Percentiles rank a stretch among this genome's conserved stretches.
Conservation (phyloP, 2,797 vertebrate species). For the Spea hammondii region DNA sequence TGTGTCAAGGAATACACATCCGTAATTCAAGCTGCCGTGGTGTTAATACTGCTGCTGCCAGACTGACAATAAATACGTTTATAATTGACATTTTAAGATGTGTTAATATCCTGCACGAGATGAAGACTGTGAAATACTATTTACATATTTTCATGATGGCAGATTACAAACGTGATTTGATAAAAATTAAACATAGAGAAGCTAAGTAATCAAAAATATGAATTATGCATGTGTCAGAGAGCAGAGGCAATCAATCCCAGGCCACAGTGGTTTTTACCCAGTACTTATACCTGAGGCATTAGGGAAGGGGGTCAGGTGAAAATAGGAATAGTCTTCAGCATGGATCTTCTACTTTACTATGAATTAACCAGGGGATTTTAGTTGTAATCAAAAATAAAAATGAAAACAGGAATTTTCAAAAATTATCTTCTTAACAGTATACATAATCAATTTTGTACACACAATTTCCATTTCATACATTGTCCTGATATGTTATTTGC, state of each 20-base stretch:
- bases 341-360: constrained; percentile 33
- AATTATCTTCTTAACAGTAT: no score
- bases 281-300: constrained; percentile 35
- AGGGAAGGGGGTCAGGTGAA: constrained; percentile 40
- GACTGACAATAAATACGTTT: neutral
- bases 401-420: no score
- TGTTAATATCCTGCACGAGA: constrained; percentile 9
- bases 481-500: no score
- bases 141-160: constrained; percentile 9
- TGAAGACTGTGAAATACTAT: neutral
- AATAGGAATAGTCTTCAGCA: constrained; percentile 25
- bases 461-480: no score
- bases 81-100: constrained; percentile 19
- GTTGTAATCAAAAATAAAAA: no score
- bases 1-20: neutral
- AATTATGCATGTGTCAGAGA: constrained; percentile 42
- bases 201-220: constrained; percentile 42
- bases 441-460: no score
- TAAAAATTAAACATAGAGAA: constrained; percentile 37
- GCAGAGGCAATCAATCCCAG: constrained; percentile 39
- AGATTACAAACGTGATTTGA: constrained; percentile 33
- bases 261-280: constrained; percentile 17
- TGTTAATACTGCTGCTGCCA: neutral
- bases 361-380: constrained; percentile 30
- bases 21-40: neutral